A percentile compares a stretch with the other conserved stretches of the same genome.
phyloP scores from a whole-genome alignment of 2,797 vertebrate genomes.

The Alouatta caraya region DNA sequence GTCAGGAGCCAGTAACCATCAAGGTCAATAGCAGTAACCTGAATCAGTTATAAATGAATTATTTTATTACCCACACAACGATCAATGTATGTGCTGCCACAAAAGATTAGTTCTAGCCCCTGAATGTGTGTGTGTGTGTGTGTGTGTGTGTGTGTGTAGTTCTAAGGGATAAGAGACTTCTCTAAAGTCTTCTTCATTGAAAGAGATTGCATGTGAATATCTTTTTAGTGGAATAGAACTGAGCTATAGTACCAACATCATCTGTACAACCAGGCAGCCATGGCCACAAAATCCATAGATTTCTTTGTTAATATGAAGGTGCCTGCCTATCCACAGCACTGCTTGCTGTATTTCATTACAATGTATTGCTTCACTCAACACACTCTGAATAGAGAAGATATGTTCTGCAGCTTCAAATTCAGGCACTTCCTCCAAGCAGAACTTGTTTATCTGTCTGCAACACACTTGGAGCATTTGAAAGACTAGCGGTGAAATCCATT shows the following conservation, averaged over 20 bases:
- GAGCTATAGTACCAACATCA: conserved; percentile 38
- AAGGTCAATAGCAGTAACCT: conserved; percentile 48
- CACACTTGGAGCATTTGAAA: conserved; percentile 62
- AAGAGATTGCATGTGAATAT: not conserved
- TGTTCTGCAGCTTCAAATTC: conserved; percentile 60
- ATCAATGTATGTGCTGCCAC: not conserved
- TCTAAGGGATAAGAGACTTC: conserved; percentile 27
- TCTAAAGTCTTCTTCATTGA: conserved; percentile 52
- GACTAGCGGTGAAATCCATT: conserved; percentile 51
- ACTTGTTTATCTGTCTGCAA: conserved; percentile 48
- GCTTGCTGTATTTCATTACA: conserved; percentile 73
- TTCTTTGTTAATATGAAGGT: conserved; percentile 64
- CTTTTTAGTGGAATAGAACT: conserved; percentile 43
- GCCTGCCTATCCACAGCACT: not conserved
- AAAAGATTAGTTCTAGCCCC: not conserved
- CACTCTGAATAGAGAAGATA: conserved; percentile 62
- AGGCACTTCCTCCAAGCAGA: conserved; percentile 50
- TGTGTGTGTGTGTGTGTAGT: not conserved
- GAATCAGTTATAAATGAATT: conserved; percentile 71
- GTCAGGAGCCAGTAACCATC: conserved; percentile 43
- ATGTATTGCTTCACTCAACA: conserved; percentile 51
- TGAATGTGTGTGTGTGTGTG: not conserved
- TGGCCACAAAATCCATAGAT: conserved; percentile 44
- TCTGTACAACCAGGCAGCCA: conserved; percentile 39
- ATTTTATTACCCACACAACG: conserved; percentile 30